Percentiles rank a stretch among this genome's conserved stretches.
Evolutionary conservation across 2,888 invertebrate genomes (phyloP).

Genomic region (Parascotia fuliginaria): DNA sequence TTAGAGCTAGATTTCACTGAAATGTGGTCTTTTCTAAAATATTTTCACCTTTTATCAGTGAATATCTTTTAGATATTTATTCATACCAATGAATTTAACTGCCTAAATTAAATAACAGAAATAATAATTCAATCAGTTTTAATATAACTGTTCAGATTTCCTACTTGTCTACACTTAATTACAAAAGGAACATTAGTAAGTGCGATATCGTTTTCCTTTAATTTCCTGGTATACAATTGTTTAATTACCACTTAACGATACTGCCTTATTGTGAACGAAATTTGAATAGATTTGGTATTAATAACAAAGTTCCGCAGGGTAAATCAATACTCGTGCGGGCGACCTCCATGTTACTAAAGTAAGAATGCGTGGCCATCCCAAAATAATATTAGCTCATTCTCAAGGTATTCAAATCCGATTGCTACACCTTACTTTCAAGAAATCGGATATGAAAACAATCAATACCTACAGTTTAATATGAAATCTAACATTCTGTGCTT

Average conservation of each 20-base stretch:
- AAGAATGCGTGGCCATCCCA: slow-evolving; percentile 54
- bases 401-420: slow-evolving; percentile 43
- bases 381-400: slow-evolving; percentile 52
- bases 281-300: slow-evolving; percentile 50
- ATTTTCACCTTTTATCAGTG: slow-evolving; percentile 45
- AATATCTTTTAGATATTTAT: no score
- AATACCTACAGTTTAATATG: slow-evolving; percentile 30
- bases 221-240: slow-evolving; percentile 19
- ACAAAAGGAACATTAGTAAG: slow-evolving; percentile 14
- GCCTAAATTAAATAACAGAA: no score
- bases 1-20: slow-evolving; percentile 6
- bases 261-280: slow-evolving; percentile 28
- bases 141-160: slow-evolving; percentile 41
- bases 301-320: slow-evolving; percentile 61
- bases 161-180: slow-evolving; percentile 19
- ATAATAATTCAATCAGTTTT: no score
- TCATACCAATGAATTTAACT: no score
- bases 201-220: slow-evolving; percentile 8
- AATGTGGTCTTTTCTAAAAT: slow-evolving; percentile 1
- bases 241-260: slow-evolving; percentile 39
- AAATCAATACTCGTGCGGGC: slow-evolving; percentile 70
- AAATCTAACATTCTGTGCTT: slow-evolving; percentile 25
- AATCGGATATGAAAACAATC: slow-evolving; percentile 38
- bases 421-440: slow-evolving; percentile 28
- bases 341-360: slow-evolving; percentile 55